A percentile compares a stretch with the other conserved stretches of the same genome.
Conservation (phyloP, 2,797 vertebrate genomes). For the Aplochiton taeniatus region DNA sequence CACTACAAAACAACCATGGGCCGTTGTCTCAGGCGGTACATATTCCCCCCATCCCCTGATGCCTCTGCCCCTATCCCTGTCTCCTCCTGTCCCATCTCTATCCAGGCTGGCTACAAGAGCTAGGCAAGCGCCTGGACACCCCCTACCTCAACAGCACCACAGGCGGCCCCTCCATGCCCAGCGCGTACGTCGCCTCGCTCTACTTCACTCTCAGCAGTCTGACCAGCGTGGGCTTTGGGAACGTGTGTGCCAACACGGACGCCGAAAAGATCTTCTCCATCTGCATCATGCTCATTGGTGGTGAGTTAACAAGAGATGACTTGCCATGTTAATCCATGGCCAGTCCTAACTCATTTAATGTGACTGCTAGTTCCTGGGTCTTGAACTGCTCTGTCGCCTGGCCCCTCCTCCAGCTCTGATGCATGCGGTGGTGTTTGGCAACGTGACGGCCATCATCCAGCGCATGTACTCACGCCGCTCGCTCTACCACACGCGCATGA, state of each 20-base stretch:
- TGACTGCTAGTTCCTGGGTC: no score
- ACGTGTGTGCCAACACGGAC: slow-evolving; percentile 93
- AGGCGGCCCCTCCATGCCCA: slow-evolving; percentile 90
- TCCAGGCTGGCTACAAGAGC: slow-evolving; percentile 92
- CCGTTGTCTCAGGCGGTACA: not conserved
- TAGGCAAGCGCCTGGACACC: slow-evolving; percentile 91
- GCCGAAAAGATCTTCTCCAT: slow-evolving; percentile 96
- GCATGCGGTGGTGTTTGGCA: slow-evolving; percentile 96
- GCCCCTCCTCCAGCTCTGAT: slow-evolving; percentile 83
- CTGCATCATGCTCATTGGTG: slow-evolving; percentile 95
- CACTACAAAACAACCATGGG: no score
- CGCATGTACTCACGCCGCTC: slow-evolving; percentile 96
- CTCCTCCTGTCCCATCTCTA: not conserved
- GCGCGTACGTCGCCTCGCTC: slow-evolving; percentile 92
- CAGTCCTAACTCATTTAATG: no score
- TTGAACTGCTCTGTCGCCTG: no score
- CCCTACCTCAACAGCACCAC: slow-evolving; percentile 87
- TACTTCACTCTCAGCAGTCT: slow-evolving; percentile 98
- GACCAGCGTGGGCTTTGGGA: slow-evolving; percentile 91
- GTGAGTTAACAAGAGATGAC: slow-evolving; percentile 63
- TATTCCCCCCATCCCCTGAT: not conserved
- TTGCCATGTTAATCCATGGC: no score
- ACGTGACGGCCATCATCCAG: slow-evolving; percentile 97
- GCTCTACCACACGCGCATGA: slow-evolving; percentile 94
- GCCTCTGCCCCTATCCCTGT: no score